A percentile compares a stretch with the other conserved stretches of the same genome.
Evolutionary conservation across 2,888 invertebrate species (phyloP).

Genomic region (Abscondita cerata): DNA sequence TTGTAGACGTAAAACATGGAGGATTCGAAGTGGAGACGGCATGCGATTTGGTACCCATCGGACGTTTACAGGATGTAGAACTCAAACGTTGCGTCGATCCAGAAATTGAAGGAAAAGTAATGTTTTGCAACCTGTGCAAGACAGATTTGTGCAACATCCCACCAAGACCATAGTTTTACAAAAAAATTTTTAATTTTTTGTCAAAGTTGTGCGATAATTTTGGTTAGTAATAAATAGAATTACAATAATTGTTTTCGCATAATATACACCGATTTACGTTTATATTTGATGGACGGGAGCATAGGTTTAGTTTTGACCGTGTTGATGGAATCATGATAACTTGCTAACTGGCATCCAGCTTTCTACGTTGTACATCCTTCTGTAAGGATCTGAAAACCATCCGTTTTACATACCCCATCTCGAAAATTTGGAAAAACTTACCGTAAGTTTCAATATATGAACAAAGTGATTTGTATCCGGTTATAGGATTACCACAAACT

Average conservation of each 20-base stretch:
- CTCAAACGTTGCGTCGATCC: slow-evolving; percentile 5
- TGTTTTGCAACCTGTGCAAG: background rate
- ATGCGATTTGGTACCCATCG: background rate
- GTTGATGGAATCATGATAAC: background rate
- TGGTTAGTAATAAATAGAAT: background rate
- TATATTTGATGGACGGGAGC: background rate
- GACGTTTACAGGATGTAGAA: background rate
- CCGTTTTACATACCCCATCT: too few species aligned
- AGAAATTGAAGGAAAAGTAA: background rate
- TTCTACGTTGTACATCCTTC: background rate
- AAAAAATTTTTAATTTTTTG: too few species aligned
- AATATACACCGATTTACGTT: background rate
- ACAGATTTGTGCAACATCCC: background rate
- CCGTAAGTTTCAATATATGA: slow-evolving; percentile 8
- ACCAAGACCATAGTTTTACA: background rate
- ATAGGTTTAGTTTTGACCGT: background rate
- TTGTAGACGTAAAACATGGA: background rate
- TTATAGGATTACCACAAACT: background rate
- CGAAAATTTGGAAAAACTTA: too few species aligned
- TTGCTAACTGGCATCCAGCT: background rate
- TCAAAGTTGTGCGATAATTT: too few species aligned
- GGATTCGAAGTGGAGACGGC: background rate
- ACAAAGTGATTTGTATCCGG: background rate
- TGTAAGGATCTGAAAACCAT: slow-evolving; percentile 6
- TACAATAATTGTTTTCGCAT: background rate